Base-by-base conservation (phyloP, 1,140 invertebrate species). In the Zaprionus capensis region DNA sequence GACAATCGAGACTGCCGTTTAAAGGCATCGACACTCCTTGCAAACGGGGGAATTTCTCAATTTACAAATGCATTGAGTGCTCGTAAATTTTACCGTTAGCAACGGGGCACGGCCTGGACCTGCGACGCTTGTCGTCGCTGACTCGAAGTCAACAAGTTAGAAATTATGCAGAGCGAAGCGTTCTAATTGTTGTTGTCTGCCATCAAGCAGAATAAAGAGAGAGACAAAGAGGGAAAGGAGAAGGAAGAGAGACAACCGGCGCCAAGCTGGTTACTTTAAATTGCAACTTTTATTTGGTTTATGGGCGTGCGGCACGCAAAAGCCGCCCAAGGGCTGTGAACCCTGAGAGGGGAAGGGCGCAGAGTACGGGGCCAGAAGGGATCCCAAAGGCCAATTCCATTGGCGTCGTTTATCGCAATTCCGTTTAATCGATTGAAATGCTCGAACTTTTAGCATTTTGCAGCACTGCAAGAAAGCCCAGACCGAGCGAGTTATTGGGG, bases 1-100 rank as follows among this genome's bases (percentile, higher is more conserved):
- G n/a, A 46, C 41, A 17, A 41, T n/a, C n/a, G 41, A 17, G 2
- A 7, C 46, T 12, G 46, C 12, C 4, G 20, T 51, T 51, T 24
- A 26, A 31, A 15, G 53, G 1, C 14, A 56, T n/a, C 20, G 59
- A 24, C 59, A 44, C 64, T 69, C 46, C 49, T 26, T 20, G 17
- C 2, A 57, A 17, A 20, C 7, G n/a, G n/a, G 14, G 44, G 59
- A 70, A 70, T 82, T 75, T 76, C 38, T 41, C 77, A 72, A 76
- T 84, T 80, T 76, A 55, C 71, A 69, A 83, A 83, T 83, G 72
- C 62, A 80, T 63, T 80, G 31, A 72, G 64, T 63, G 64, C 64
- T 59, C 63, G 55, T 49, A 62, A 80, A 76, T 84, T 57, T 62
- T 7, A 12, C 36, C 46, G 28, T 51, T 55, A 58, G 61, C 57